These are phyloP conservation scores for Shargacucullia verbasci DNA, from an alignment of 2,888 invertebrate species.

Conservation along the genomic window DNA sequence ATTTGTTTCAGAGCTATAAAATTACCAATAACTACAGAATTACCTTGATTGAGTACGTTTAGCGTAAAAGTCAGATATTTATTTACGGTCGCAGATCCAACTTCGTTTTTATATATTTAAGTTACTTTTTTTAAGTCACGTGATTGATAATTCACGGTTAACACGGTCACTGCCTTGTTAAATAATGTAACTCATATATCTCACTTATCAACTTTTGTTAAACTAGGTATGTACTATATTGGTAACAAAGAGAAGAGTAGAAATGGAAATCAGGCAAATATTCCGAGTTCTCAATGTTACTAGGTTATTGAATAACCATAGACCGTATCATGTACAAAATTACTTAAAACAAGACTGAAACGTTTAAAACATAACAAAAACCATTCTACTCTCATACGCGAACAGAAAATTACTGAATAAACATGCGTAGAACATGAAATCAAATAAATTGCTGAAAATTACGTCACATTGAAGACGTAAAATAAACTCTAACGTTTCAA, in stretches of 20 bases:
- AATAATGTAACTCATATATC: slow-evolving; percentile 4
- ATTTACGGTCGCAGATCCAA: background rate
- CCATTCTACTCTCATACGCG: slow-evolving; percentile 1
- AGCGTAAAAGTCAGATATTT: slow-evolving; percentile 13
- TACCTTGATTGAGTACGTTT: slow-evolving; percentile 2
- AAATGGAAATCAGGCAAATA: background rate
- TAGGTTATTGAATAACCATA: slow-evolving; percentile 25
- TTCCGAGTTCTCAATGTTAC: slow-evolving; percentile 8
- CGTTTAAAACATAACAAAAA: background rate
- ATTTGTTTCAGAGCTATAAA: background rate
- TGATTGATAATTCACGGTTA: background rate
- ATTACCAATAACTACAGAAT: background rate
- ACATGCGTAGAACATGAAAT: slow-evolving; percentile 6
- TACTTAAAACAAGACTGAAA: slow-evolving; percentile 14
- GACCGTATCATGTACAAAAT: background rate
- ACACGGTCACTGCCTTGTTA: slow-evolving; percentile 11
- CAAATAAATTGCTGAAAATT: slow-evolving; percentile 14
- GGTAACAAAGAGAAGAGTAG: background rate
- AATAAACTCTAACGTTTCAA: slow-evolving; percentile 5
- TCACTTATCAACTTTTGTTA: background rate
- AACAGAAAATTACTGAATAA: slow-evolving; percentile 10
- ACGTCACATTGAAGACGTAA: slow-evolving; percentile 18
- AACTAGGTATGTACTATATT: background rate
- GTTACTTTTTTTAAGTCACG: background rate
- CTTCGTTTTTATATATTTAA: background rate